Percentiles rank a stretch among this genome's conserved stretches.
These are phyloP conservation scores for Agriopis aurantiaria DNA, from an alignment of 2,888 invertebrate species.

Conservation along the genomic window DNA sequence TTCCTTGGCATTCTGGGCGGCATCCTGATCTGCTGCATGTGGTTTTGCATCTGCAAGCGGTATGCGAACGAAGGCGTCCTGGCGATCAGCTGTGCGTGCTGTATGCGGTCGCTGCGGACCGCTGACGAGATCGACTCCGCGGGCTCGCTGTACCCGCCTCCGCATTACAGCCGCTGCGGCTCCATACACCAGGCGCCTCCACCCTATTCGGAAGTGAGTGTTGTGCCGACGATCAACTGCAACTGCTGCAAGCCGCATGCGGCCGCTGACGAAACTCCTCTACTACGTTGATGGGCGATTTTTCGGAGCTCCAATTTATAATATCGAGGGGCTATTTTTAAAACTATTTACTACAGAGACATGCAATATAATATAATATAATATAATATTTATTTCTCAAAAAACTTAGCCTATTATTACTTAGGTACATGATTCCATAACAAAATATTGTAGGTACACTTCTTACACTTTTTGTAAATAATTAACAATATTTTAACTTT, in stretches of 20 bases:
- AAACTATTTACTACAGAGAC: background rate
- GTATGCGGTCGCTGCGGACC: constrained; percentile 70
- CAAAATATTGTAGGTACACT: too few relatives aligned
- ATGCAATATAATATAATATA: too few relatives aligned
- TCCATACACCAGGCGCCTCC: constrained; percentile 94
- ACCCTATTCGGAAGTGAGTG: constrained; percentile 92
- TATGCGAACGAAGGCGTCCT: constrained; percentile 48
- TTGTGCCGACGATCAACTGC: background rate
- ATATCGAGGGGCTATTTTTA: background rate
- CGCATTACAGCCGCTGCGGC: constrained; percentile 93
- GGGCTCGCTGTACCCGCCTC: constrained; percentile 93
- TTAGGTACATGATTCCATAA: too few relatives aligned
- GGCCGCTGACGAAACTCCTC: background rate
- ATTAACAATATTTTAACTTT: too few relatives aligned
- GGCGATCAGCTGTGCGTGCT: constrained; percentile 65
- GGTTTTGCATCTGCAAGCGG: constrained; percentile 69
- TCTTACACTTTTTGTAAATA: too few relatives aligned
- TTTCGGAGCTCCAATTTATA: background rate
- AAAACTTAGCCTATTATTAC: too few relatives aligned
- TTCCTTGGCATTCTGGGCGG: constrained; percentile 89
- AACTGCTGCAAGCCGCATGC: background rate
- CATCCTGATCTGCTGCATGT: constrained; percentile 90
- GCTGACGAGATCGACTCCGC: constrained; percentile 93
- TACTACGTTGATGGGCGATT: background rate
- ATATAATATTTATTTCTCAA: too few relatives aligned